Evolutionary conservation across 2,113 vertebrate species (phyloP).

Genomic region (Glaucidium brasilianum): DNA sequence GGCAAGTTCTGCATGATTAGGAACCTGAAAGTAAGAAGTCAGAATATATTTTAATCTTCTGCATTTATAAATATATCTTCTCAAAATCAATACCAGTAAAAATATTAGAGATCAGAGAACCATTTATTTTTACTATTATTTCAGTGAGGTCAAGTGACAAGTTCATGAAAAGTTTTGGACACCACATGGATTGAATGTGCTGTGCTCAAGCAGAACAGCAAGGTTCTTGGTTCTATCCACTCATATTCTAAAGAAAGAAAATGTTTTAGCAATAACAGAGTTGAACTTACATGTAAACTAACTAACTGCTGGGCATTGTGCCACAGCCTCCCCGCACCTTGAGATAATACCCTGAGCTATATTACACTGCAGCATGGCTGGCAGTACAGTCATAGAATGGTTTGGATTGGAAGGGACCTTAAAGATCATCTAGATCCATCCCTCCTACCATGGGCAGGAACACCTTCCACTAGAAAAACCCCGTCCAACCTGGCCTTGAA

Average conservation of each 20-base stretch:
- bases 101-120: neutral
- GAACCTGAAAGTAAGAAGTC: constrained; percentile 74
- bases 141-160: neutral
- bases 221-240: neutral
- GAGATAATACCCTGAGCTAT: neutral
- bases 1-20: constrained; percentile 87
- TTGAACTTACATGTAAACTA: neutral
- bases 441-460: no score
- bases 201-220: neutral
- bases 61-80: neutral
- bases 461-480: no score
- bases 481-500: no score
- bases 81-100: neutral
- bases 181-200: neutral
- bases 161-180: neutral
- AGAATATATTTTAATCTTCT: neutral
- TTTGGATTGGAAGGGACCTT: no score
- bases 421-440: no score
- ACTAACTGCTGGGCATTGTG: neutral
- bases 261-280: neutral
- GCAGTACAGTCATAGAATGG: neutral
- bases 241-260: neutral
- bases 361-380: neutral
- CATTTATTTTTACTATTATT: neutral
- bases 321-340: neutral